A percentile compares a stretch with the other conserved stretches of the same genome.
phyloP scores from a whole-genome alignment of 2,888 invertebrate genomes.

The Phalangium opilio region DNA sequence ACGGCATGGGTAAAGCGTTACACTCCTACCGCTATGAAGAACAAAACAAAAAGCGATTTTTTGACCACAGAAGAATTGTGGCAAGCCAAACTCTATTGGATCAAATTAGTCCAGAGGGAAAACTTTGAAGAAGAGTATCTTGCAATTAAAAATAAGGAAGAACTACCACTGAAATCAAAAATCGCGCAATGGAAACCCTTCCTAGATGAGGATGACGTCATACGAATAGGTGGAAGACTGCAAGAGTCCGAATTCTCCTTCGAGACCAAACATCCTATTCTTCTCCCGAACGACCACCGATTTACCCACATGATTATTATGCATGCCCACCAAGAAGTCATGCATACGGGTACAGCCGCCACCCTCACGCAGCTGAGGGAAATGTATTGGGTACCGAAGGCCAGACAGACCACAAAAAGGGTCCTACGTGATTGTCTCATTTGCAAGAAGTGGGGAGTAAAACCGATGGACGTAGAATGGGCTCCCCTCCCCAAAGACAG shows the following conservation, averaged over 20 bases:
- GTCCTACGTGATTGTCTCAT: background rate
- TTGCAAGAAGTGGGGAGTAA: background rate
- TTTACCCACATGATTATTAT: conserved; percentile 2
- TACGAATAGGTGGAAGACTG: background rate
- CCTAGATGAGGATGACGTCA: background rate
- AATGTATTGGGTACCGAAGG: background rate
- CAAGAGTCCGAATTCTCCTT: background rate
- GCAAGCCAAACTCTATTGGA: no score
- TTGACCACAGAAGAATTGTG: no score
- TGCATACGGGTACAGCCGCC: conserved; percentile 1
- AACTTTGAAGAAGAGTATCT: no score
- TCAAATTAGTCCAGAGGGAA: no score
- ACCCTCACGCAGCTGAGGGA: background rate
- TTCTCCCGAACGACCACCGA: background rate
- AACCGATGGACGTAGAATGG: background rate
- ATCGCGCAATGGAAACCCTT: no score
- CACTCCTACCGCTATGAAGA: no score
- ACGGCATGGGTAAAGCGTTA: no score
- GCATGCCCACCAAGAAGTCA: background rate
- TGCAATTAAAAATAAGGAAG: no score
- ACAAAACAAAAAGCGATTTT: no score
- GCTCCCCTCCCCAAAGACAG: background rate
- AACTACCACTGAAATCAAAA: no score
- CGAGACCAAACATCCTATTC: background rate
- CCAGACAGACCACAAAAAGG: background rate